Percentiles rank a stretch among this genome's conserved stretches.
These are phyloP conservation scores for Nibea coibor DNA, from an alignment of 2,113 vertebrate species.

Conservation along the genomic window DNA sequence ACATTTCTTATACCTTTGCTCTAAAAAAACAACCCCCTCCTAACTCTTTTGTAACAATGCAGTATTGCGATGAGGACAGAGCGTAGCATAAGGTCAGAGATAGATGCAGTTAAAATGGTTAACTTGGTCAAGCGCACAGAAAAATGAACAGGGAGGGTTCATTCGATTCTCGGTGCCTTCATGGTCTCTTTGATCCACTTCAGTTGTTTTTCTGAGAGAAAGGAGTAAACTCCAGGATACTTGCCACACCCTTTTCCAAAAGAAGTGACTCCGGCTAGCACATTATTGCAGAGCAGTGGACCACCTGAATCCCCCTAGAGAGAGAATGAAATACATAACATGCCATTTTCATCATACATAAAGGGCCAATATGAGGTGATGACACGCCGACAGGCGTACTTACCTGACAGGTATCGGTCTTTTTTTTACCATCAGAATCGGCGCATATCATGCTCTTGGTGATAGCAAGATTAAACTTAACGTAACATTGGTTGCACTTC, in stretches of 20 bases:
- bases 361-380: background rate
- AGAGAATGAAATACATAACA: background rate
- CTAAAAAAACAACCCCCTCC: background rate
- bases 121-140: background rate
- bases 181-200: slow-evolving; percentile 70
- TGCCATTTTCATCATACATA: background rate
- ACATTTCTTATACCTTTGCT: background rate
- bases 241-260: slow-evolving; percentile 57
- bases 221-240: slow-evolving; percentile 75
- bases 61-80: background rate
- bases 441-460: slow-evolving; percentile 77
- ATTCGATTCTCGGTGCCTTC: slow-evolving; percentile 11
- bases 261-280: slow-evolving; percentile 71
- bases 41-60: background rate
- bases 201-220: slow-evolving; percentile 60
- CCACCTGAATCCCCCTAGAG: slow-evolving; percentile 82
- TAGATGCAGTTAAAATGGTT: background rate
- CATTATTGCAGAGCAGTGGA: slow-evolving; percentile 70
- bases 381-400: background rate
- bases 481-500: slow-evolving; percentile 75
- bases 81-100: background rate
- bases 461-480: slow-evolving; percentile 48
- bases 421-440: slow-evolving; percentile 41
- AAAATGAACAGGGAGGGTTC: background rate
- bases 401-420: slow-evolving; percentile 61